Base-by-base conservation (phyloP, 2,888 invertebrate genomes). In the Sminthurinus aureus region DNA sequence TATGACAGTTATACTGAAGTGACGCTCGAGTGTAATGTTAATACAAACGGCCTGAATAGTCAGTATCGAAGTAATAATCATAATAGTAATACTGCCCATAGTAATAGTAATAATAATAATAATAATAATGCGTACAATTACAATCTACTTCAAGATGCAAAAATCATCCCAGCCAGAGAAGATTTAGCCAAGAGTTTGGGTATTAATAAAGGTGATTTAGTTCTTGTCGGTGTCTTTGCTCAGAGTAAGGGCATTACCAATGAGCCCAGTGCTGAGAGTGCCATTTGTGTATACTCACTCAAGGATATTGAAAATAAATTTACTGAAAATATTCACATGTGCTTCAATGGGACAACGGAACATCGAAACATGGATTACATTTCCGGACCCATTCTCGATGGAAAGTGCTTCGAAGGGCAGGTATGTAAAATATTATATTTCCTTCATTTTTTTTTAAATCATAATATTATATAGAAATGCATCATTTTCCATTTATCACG, bases 1-100 rank as follows among this genome's bases (percentile, higher is more conserved):
- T 99, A 98, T 91, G 96, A 98, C 90, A 98, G 98, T 90, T 99
- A 99, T 90, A 97, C 98, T 0, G 99, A 99, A 91, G 95, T 98
- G 80, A 98, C 98, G 20, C 92, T 98, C 84, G 95, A 96, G 90
- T 99, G 98, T 90, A 91, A 93, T 88, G 94, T 94, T 79, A 92
- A 92, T 85, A 92, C 93, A 89, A 93, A 93, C 86, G 90, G 91
- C 90, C 90, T 91, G 91, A 90, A 90, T 83, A 89, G 84, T 67
- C 90, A 52, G 13, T 20, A 24, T 71, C 38, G 24, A 26, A 58
- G 58, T 58, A 18, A 18, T 13, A 58, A 58, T 58, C 2, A 18
- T 13, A 58, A 58, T 58, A 74, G 74, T 90, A 91, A 93, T 88
- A 94, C 94, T 79, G 92, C 92, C 85, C 92, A 93, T 89, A 38